A percentile compares a stretch with the other conserved stretches of the same genome.
Evolutionary conservation across 2,888 invertebrate genomes (phyloP).

Genomic region (Cataglyphis altisquamis): DNA sequence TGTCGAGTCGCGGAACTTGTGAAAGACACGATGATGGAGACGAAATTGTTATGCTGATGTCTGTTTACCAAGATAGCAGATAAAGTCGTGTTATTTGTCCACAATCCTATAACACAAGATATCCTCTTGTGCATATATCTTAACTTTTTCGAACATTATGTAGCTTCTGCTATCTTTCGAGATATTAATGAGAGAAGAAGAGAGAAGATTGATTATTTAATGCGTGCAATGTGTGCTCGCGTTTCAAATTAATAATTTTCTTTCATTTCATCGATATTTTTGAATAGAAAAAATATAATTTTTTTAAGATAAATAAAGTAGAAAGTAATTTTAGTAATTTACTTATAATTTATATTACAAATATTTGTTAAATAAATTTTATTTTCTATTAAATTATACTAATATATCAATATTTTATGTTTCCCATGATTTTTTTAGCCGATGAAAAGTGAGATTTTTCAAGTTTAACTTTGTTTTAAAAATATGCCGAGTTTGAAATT

Average conservation of each 20-base stretch:
- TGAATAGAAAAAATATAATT: background rate
- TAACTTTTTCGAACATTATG: background rate
- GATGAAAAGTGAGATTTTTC: background rate
- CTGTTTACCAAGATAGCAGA: conserved; percentile 31
- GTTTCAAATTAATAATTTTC: background rate
- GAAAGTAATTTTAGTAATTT: background rate
- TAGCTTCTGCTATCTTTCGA: background rate
- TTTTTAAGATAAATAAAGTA: background rate
- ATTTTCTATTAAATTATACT: conserved; percentile 10
- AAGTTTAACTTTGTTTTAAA: background rate
- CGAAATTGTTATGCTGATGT: conserved; percentile 53
- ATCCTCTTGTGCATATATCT: background rate
- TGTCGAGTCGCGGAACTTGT: conserved; percentile 26
- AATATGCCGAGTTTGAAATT: conserved; percentile 33
- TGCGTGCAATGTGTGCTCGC: background rate
- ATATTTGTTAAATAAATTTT: background rate
- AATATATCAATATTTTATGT: background rate
- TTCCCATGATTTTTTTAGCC: background rate
- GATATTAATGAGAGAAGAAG: background rate
- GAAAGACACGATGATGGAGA: conserved; percentile 50
- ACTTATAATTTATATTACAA: background rate
- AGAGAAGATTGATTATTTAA: background rate
- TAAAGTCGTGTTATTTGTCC: conserved; percentile 45
- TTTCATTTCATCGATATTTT: background rate
- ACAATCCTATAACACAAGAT: conserved; percentile 12